Percentiles rank a stretch among this genome's conserved stretches.
phyloP scores from a whole-genome alignment of 37 sponge, comb jelly and placozoan genomes.

The Cladorhizidae sp. region DNA sequence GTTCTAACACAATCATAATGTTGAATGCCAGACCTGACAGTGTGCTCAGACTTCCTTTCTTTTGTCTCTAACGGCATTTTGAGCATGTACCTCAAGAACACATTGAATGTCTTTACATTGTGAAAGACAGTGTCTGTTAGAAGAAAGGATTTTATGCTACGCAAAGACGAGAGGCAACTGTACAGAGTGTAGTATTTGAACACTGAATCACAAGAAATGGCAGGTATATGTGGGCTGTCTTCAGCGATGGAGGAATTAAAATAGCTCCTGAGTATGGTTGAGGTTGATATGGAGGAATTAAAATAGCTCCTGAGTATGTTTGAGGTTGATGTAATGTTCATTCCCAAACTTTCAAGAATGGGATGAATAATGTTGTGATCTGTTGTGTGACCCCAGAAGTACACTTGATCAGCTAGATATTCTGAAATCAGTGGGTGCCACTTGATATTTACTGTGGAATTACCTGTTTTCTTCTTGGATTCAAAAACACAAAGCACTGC shows the following conservation, averaged over 20 bases:
- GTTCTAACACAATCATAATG: too few species aligned
- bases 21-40: background rate
- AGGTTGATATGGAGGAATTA: conserved; percentile 45
- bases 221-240: background rate
- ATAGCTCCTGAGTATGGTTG: conserved; percentile 9
- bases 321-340: conserved; percentile 50
- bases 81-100: background rate
- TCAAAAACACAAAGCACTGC: background rate
- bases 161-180: background rate
- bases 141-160: background rate
- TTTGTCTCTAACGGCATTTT: background rate
- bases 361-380: background rate
- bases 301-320: background rate
- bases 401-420: background rate
- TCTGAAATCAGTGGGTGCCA: conserved; percentile 3
- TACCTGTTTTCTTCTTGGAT: background rate
- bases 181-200: background rate
- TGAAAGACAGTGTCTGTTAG: background rate
- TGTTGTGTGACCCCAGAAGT: background rate
- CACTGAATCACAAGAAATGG: background rate
- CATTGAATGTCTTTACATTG: background rate
- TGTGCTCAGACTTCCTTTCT: background rate
- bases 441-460: background rate
- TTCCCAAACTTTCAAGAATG: conserved; percentile 30
- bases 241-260: conserved; percentile 9